Conservation (phyloP, 2,888 invertebrate genomes). For the Nipponacmea schrenckii region DNA sequence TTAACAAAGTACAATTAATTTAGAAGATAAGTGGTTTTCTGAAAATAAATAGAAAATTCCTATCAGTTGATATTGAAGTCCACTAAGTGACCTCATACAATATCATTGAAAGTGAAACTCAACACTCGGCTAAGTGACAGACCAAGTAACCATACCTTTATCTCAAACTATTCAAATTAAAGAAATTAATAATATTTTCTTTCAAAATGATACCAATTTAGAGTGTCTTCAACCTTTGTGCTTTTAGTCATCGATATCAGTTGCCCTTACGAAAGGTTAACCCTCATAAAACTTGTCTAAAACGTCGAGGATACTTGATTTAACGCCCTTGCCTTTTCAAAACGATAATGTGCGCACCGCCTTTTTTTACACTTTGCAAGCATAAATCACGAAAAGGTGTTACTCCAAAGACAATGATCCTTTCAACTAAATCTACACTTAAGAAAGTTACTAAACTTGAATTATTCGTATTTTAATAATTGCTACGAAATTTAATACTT, state of each 20-base stretch:
- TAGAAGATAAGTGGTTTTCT: too few relatives aligned
- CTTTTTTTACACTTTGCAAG: background rate
- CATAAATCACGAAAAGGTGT: slow-evolving; percentile 5
- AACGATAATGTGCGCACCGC: background rate
- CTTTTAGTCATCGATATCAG: background rate
- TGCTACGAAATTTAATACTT: background rate
- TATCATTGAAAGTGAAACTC: background rate
- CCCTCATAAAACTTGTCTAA: background rate
- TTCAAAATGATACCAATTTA: slow-evolving; percentile 1
- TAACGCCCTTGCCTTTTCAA: background rate
- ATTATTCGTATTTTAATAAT: slow-evolving; percentile 1
- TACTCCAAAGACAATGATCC: background rate
- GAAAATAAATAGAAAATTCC: too few relatives aligned
- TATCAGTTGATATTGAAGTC: background rate
- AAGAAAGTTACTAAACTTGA: background rate
- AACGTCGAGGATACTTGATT: background rate
- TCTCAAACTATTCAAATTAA: slow-evolving; percentile 1
- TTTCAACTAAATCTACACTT: background rate
- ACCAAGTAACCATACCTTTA: background rate
- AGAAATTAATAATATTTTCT: slow-evolving; percentile 3
- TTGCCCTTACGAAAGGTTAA: background rate
- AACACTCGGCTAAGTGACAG: background rate
- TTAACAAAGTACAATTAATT: too few relatives aligned
- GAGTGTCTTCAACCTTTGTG: background rate
- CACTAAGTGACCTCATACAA: background rate